phyloP scores from a whole-genome alignment of 2,888 invertebrate genomes.

The Helicoverpa assulta region DNA sequence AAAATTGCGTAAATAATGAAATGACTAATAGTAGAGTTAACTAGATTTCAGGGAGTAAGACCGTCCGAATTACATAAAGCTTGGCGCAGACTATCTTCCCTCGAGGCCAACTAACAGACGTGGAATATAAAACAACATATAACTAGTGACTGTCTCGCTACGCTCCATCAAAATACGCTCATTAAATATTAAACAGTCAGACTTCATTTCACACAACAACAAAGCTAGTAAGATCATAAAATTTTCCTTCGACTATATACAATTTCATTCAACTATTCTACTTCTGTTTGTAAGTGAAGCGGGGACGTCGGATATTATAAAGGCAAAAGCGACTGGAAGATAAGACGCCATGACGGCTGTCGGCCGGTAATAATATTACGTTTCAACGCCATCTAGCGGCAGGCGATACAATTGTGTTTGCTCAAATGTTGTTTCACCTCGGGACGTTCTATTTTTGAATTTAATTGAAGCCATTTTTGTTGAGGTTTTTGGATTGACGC shows the following conservation, averaged over 20 bases:
- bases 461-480: slow-evolving; percentile 54
- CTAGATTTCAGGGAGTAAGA: not conserved
- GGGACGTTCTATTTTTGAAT: slow-evolving; percentile 60
- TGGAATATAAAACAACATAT: not conserved
- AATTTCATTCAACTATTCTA: slow-evolving; percentile 63
- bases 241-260: slow-evolving; percentile 53
- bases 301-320: slow-evolving; percentile 65
- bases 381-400: slow-evolving; percentile 64
- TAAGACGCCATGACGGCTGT: slow-evolving; percentile 65
- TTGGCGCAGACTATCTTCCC: not conserved
- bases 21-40: not conserved
- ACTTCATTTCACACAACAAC: slow-evolving; percentile 31
- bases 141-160: not conserved
- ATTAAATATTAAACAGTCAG: slow-evolving; percentile 3
- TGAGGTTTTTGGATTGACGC: slow-evolving; percentile 31
- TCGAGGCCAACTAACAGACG: not conserved
- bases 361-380: slow-evolving; percentile 65
- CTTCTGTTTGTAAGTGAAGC: slow-evolving; percentile 56
- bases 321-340: slow-evolving; percentile 63
- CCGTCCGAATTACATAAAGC: not conserved
- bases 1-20: not conserved
- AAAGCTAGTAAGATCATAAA: slow-evolving; percentile 47
- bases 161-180: slow-evolving; percentile 2
- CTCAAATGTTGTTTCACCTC: slow-evolving; percentile 62
- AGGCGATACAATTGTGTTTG: slow-evolving; percentile 65